Evolutionary conservation across 2,797 vertebrate species (phyloP), one percentile per base, ranked within the genome.

Genomic region (Lindbergichthys nudifrons): DNA sequence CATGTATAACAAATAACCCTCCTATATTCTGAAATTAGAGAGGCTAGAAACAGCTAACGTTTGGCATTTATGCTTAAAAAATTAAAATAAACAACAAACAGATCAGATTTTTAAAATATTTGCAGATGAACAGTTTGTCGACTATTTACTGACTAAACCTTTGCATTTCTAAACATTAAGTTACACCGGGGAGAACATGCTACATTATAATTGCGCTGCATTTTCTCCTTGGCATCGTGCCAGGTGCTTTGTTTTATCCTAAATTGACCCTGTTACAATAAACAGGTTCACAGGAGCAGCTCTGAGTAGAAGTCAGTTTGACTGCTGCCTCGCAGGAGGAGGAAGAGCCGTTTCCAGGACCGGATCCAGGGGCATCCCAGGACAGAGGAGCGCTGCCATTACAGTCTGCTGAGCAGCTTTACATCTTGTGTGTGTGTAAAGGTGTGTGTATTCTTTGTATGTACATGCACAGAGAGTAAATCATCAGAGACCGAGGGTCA

Each of bases 361-460:
- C 42, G 8, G 41, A 70, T 65, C 58, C 65, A 16, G 30, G 78
- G 63, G 48, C 81, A 83, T 15, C 67, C 61, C 57, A 79, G 86
- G 83, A 77, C 83, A 87, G 65, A 88, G 87, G 89, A 87, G 76
- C 77, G 0, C 59, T 53, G 70, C 72, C 32, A 61, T 66, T 73
- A 62, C 26, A 51, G 12, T 11, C 66, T 70, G 39, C 57, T 13
- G 65, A 69, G 64, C 18, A 10, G 46, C 73, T 57, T 41, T 30
- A 52, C 70, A 43, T 51, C 57, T 58, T 32, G 23, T 46, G 41
- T 57, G 12, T 73, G 48, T 68, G 43, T 23, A 21, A 36, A 51
- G 54, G 45, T 21, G 41, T 18, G 59, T 21, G 56, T 48, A 21
- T 2, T 16, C 72, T 70, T 43, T 53, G 46, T 43, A 42, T 64